Evolutionary conservation across 2,888 invertebrate genomes (phyloP).

Genomic region (Steinernema hermaphroditum): DNA sequence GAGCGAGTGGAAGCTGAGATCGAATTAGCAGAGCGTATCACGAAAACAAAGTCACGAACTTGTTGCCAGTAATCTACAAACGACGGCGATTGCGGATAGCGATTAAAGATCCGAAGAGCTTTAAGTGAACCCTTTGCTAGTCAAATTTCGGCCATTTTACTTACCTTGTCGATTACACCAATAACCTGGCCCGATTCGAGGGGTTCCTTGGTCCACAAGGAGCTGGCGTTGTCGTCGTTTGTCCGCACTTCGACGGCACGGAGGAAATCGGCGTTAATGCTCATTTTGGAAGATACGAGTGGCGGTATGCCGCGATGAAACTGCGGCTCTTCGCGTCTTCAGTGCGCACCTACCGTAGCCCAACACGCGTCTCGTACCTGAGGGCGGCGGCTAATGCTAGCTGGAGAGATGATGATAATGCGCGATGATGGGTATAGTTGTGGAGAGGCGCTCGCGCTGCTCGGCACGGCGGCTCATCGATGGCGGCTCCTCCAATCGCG

Average conservation of each 20-base stretch:
- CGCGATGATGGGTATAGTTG: conserved; percentile 30
- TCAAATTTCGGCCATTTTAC: neutral
- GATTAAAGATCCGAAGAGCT: too few species aligned
- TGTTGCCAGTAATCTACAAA: too few species aligned
- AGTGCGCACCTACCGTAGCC: conserved; percentile 19
- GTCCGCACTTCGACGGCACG: conserved; percentile 54
- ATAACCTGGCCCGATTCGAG: conserved; percentile 52
- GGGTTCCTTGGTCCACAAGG: conserved; percentile 42
- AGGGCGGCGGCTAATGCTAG: conserved; percentile 31
- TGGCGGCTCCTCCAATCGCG: conserved; percentile 30
- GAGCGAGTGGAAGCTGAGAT: too few species aligned
- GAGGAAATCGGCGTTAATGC: conserved; percentile 59
- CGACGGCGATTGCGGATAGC: too few species aligned
- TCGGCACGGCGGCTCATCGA: conserved; percentile 31
- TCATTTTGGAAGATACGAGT: conserved; percentile 43
- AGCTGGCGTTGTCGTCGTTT: conserved; percentile 26
- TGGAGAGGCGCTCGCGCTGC: conserved; percentile 30
- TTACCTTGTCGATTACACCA: conserved; percentile 59
- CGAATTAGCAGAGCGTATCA: too few species aligned
- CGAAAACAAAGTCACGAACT: too few species aligned
- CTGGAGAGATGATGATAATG: conserved; percentile 29
- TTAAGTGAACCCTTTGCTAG: too few species aligned
- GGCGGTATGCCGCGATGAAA: neutral
- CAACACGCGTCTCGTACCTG: conserved; percentile 19
- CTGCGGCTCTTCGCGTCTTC: neutral